These are phyloP conservation scores for Myotis pilosus DNA, from an alignment of 2,797 vertebrate species.

Conservation along the genomic window DNA sequence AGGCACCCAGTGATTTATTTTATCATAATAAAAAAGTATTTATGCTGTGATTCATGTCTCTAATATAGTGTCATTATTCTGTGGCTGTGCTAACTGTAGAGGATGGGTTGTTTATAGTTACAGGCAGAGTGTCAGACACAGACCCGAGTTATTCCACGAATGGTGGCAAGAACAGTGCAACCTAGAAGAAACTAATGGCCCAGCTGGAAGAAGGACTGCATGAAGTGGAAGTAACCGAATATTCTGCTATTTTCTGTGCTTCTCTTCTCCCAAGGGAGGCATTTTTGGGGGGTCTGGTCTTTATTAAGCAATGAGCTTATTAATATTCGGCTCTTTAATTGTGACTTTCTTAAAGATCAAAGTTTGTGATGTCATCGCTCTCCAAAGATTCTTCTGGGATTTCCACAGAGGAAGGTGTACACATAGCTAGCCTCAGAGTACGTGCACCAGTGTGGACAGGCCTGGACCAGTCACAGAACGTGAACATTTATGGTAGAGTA, in stretches of 20 bases:
- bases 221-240: conserved; percentile 65
- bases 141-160: conserved; percentile 66
- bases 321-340: not conserved
- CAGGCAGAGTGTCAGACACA: conserved; percentile 58
- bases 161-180: conserved; percentile 43
- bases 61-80: conserved; percentile 68
- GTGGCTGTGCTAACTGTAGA: conserved; percentile 53
- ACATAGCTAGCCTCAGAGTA: not conserved
- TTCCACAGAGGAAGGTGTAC: not conserved
- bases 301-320: conserved; percentile 32
- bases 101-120: conserved; percentile 66
- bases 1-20: conserved; percentile 79
- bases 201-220: conserved; percentile 28
- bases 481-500: not conserved
- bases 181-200: conserved; percentile 57
- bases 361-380: not conserved
- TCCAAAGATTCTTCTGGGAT: not conserved
- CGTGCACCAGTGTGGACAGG: not conserved
- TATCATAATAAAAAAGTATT: conserved; percentile 72
- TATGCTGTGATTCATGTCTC: conserved; percentile 75
- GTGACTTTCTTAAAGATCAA: conserved; percentile 45
- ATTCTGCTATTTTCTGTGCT: conserved; percentile 39
- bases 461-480: not conserved
- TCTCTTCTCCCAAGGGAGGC: conserved; percentile 21
- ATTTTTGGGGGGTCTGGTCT: conserved; percentile 8